Conservation (phyloP, 2,797 vertebrate species). For the Etheostoma perlongum region DNA sequence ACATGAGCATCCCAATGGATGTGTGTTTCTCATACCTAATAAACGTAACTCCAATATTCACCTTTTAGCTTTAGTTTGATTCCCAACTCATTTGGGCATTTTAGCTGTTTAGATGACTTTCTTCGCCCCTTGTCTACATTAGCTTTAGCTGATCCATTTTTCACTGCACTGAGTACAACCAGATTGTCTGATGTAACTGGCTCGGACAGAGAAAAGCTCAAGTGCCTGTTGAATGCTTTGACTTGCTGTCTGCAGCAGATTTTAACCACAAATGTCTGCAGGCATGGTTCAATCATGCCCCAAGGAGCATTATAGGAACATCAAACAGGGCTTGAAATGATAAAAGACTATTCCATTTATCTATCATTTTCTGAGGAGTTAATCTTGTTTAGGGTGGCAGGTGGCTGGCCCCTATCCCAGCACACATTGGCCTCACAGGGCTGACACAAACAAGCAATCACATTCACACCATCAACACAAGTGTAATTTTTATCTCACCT, state of each 20-base stretch:
- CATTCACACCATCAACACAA: neutral
- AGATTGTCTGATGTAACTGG: neutral
- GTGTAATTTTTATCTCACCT: conserved; percentile 11
- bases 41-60: no score
- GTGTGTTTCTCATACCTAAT: neutral
- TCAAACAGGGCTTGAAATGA: neutral
- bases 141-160: conserved; percentile 2
- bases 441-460: neutral
- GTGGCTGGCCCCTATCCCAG: neutral
- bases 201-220: neutral
- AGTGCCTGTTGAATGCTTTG: neutral
- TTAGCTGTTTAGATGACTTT: neutral
- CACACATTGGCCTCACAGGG: neutral
- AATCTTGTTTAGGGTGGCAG: neutral
- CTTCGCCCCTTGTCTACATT: neutral
- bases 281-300: neutral
- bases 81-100: neutral
- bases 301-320: neutral
- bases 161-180: neutral
- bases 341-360: neutral
- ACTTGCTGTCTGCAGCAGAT: neutral
- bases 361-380: neutral
- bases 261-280: neutral
- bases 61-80: neutral
- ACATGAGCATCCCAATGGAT: neutral